phyloP scores from a whole-genome alignment of 2,113 vertebrate genomes.

The Cavia porcellus region DNA sequence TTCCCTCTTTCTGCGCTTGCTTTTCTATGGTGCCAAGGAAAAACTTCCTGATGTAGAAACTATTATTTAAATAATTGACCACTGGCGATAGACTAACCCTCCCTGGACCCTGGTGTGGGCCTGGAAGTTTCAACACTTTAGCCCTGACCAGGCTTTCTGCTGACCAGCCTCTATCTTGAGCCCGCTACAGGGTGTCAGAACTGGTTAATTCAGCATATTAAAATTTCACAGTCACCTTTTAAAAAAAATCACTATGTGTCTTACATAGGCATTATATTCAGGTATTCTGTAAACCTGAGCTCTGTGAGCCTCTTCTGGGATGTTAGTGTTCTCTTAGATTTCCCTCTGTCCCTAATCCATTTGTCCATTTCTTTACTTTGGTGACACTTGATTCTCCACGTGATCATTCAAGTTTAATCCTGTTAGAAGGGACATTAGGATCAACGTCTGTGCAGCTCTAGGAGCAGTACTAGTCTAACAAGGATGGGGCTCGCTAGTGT shows the following conservation, averaged over 20 bases:
- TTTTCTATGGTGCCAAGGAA: no score
- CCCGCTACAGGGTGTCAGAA: neutral
- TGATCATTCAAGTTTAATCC: neutral
- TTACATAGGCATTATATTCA: neutral
- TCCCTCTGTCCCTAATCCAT: neutral
- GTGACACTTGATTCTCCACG: neutral
- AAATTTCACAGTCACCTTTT: neutral
- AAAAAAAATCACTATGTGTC: neutral
- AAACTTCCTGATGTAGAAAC: neutral
- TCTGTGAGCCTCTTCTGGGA: neutral
- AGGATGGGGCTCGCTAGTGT: neutral
- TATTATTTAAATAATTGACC: neutral
- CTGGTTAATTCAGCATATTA: neutral
- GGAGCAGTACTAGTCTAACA: neutral
- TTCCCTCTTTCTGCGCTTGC: no score
- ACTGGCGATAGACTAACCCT: neutral
- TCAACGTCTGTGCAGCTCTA: neutral
- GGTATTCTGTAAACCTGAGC: neutral
- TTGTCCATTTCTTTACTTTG: neutral
- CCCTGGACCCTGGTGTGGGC: neutral
- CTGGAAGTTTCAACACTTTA: neutral
- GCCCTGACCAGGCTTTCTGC: neutral
- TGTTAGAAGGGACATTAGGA: neutral
- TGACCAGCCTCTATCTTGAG: neutral
- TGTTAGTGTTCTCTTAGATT: neutral